Percentiles rank a stretch among this genome's conserved stretches.
Evolutionary conservation across 92 coral and sea anemone genomes (phyloP).

Genomic region (Paramuricea clavata): DNA sequence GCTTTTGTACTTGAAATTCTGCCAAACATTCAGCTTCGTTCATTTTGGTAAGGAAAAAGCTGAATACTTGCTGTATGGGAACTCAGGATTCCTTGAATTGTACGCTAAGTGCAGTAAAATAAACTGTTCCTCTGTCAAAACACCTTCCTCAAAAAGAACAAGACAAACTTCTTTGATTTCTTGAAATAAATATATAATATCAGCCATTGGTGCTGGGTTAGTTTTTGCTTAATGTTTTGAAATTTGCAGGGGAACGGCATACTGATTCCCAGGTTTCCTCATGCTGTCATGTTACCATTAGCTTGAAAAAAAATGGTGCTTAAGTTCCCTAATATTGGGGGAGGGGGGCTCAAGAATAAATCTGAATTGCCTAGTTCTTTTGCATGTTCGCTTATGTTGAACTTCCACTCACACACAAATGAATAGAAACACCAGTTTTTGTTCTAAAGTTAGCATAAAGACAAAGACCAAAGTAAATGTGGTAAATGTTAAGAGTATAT

Average conservation of each 20-base stretch:
- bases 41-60: not conserved
- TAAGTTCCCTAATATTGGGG: not conserved
- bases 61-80: not conserved
- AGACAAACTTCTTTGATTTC: not conserved
- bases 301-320: not conserved
- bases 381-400: no score
- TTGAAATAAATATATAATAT: not conserved
- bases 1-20: slow-evolving; percentile 7
- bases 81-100: slow-evolving; percentile 3
- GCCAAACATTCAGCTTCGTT: slow-evolving; percentile 11
- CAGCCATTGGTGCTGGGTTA: slow-evolving; percentile 2
- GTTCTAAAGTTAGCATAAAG: no score
- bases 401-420: no score
- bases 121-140: slow-evolving; percentile 11
- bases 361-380: no score
- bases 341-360: no score
- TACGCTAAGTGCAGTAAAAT: not conserved
- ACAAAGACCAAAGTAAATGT: no score
- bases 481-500: no score
- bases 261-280: not conserved
- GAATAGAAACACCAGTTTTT: no score
- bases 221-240: no score
- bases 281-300: not conserved
- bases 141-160: not conserved
- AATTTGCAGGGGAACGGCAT: slow-evolving; percentile 12